These are phyloP conservation scores for Scolopax mira DNA, from an alignment of 2,113 vertebrate genomes.

Conservation along the genomic window DNA sequence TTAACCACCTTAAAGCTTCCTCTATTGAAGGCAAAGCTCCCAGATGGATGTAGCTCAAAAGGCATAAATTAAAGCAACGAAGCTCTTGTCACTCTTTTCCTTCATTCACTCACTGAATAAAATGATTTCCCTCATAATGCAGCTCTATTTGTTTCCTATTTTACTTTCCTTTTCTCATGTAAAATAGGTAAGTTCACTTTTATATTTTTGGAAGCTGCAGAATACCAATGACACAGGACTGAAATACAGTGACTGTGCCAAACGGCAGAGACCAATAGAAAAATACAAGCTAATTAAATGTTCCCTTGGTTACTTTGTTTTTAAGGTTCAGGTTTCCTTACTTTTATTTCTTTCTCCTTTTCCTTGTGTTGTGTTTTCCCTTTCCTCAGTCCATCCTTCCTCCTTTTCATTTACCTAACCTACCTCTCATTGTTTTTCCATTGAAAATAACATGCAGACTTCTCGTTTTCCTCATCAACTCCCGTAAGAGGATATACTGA, in stretches of 20 bases:
- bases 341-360: neutral
- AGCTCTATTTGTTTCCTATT: neutral
- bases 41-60: neutral
- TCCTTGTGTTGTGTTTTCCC: neutral
- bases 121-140: neutral
- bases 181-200: neutral
- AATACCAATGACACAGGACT: neutral
- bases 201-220: neutral
- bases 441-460: neutral
- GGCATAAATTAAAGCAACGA: neutral
- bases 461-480: neutral
- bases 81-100: neutral
- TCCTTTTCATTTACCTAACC: conserved; percentile 6
- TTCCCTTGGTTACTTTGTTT: neutral
- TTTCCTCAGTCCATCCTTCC: conserved; percentile 3
- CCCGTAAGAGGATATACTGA: neutral
- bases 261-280: neutral
- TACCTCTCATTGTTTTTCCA: neutral
- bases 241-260: neutral
- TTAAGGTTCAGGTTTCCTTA: neutral
- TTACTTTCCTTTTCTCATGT: neutral
- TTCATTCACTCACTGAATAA: neutral
- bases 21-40: neutral
- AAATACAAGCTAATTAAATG: neutral
- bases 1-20: neutral